Evolutionary conservation across 2,888 invertebrate genomes (phyloP).

Genomic region (Phorcus lineatus): DNA sequence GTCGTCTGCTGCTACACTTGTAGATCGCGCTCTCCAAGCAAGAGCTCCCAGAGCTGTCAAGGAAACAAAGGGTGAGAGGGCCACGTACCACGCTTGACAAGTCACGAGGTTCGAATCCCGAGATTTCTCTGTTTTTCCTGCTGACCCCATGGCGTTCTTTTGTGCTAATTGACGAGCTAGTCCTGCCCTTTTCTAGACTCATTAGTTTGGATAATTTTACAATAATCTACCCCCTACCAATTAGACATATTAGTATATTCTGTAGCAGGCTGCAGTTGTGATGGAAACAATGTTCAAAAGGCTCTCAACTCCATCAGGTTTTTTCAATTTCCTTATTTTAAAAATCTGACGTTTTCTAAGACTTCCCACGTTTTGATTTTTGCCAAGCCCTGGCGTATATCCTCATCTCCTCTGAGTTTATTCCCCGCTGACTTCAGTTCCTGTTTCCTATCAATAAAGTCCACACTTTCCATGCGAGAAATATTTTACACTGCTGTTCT

Average conservation of each 20-base stretch:
- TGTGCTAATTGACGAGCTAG: background rate
- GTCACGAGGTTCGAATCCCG: slow-evolving; percentile 12
- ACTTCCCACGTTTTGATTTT: too few species aligned
- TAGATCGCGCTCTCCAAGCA: slow-evolving; percentile 10
- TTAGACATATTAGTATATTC: slow-evolving; percentile 17
- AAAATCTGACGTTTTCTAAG: too few species aligned
- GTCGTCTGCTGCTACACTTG: slow-evolving; percentile 2
- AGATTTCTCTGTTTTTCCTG: background rate
- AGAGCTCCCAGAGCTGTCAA: slow-evolving; percentile 19
- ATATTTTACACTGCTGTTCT: too few species aligned
- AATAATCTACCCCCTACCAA: slow-evolving; percentile 23
- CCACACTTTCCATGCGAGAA: too few species aligned
- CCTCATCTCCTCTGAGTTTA: too few species aligned
- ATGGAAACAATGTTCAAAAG: background rate
- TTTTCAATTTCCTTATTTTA: too few species aligned
- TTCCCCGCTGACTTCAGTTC: too few species aligned
- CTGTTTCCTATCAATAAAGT: too few species aligned
- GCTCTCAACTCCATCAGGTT: too few species aligned
- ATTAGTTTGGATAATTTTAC: slow-evolving; percentile 16
- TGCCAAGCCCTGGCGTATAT: too few species aligned
- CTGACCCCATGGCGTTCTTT: slow-evolving; percentile 1
- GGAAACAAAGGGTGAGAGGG: slow-evolving; percentile 24
- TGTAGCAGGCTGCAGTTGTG: background rate
- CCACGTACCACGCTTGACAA: background rate
- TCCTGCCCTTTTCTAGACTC: background rate